A percentile compares a stretch with the other conserved stretches of the same genome.
These are phyloP conservation scores for Acromyrmex heyeri DNA, from an alignment of 1,140 invertebrate genomes.

Conservation along the genomic window DNA sequence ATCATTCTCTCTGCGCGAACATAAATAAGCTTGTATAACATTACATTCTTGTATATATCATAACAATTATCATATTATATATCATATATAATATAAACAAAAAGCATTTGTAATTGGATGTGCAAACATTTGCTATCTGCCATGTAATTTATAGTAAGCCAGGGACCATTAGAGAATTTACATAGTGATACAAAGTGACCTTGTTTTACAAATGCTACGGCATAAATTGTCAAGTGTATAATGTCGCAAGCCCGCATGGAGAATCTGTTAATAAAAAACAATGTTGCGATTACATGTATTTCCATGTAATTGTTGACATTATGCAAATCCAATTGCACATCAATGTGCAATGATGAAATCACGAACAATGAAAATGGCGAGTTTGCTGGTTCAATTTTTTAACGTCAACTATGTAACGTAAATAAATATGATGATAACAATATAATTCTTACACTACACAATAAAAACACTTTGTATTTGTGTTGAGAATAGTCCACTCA, in stretches of 20 bases:
- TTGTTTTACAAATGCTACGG: slow-evolving; percentile 30
- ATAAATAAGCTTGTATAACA: not conserved
- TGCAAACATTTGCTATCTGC: not conserved
- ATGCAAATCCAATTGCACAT: slow-evolving; percentile 4
- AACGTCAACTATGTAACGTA: not conserved
- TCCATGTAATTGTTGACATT: slow-evolving; percentile 25
- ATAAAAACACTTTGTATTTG: too few relatives aligned
- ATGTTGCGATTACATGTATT: slow-evolving; percentile 1
- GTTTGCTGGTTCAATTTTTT: not conserved
- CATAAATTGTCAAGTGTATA: slow-evolving; percentile 8
- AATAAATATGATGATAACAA: too few relatives aligned
- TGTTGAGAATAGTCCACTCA: too few relatives aligned
- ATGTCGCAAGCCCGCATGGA: slow-evolving; percentile 1
- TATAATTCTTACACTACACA: too few relatives aligned
- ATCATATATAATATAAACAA: not conserved
- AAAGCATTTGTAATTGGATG: slow-evolving; percentile 6
- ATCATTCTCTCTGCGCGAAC: not conserved
- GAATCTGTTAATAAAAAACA: slow-evolving; percentile 17
- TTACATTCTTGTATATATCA: not conserved
- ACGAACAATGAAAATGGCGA: not conserved
- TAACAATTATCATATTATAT: not conserved
- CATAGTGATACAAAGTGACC: slow-evolving; percentile 16
- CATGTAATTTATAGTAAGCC: not conserved
- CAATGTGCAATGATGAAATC: not conserved
- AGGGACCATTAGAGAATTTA: slow-evolving; percentile 33